These are phyloP conservation scores for Leiothrix lutea DNA, from an alignment of 2,113 vertebrate species.

Conservation along the genomic window DNA sequence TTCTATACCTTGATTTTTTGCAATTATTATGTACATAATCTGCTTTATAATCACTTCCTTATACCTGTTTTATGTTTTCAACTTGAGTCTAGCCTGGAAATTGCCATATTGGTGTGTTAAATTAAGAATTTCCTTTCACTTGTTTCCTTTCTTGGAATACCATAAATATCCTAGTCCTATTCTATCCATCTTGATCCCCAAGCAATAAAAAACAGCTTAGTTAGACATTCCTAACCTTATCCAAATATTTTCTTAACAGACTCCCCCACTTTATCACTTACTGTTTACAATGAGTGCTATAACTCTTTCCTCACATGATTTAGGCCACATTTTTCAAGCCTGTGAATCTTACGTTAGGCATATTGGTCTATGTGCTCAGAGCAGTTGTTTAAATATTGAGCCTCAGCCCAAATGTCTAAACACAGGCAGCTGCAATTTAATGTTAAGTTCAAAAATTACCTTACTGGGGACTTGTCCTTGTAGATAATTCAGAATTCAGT, in stretches of 20 bases:
- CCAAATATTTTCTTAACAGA: slow-evolving; percentile 34
- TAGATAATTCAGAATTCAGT: not conserved
- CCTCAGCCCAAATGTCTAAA: not conserved
- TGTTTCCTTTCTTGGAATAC: slow-evolving; percentile 16
- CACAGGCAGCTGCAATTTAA: not conserved
- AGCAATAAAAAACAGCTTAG: slow-evolving; percentile 39
- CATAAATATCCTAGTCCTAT: not conserved
- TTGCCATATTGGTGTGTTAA: not conserved
- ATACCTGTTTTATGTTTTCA: not conserved
- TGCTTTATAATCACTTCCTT: not conserved
- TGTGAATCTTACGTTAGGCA: not conserved
- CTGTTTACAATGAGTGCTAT: not conserved
- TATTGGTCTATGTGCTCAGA: not conserved
- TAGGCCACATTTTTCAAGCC: not conserved
- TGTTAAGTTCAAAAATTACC: not conserved
- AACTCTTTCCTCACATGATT: not conserved
- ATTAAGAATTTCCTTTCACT: slow-evolving; percentile 42
- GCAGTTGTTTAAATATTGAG: slow-evolving; percentile 13
- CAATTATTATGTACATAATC: not conserved
- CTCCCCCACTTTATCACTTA: not conserved
- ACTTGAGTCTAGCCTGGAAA: not conserved
- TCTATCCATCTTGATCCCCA: slow-evolving; percentile 17
- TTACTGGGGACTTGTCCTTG: not conserved
- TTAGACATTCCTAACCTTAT: slow-evolving; percentile 28
- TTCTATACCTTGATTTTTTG: not conserved